These are phyloP conservation scores for Hirtodrosophila trivittata DNA, from an alignment of 2,888 invertebrate species.

Conservation along the genomic window DNA sequence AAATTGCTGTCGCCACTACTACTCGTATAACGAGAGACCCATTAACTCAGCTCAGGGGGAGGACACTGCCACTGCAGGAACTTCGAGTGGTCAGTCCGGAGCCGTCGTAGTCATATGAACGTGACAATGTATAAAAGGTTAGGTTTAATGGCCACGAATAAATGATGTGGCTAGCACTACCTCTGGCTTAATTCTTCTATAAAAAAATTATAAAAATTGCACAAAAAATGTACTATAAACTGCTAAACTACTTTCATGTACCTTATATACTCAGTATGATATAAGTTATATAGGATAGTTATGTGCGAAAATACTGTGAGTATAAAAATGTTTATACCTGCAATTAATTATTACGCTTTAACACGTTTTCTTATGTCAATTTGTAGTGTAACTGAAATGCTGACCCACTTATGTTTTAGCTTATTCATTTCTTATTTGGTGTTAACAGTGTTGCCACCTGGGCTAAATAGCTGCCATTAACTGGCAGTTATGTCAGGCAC, in stretches of 20 bases:
- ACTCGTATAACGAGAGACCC: constrained; percentile 20
- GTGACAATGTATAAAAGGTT: constrained; percentile 36
- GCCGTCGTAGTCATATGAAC: no score
- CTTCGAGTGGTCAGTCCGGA: constrained; percentile 1
- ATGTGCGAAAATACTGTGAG: no score
- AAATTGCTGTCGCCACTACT: constrained; percentile 57
- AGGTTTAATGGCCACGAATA: constrained; percentile 18
- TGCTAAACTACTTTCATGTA: no score
- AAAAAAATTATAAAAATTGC: no score
- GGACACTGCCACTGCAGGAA: not conserved
- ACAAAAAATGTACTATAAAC: no score
- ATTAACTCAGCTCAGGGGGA: constrained; percentile 44
- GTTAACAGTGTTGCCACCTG: not conserved
- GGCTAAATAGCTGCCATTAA: no score
- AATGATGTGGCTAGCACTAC: constrained; percentile 2
- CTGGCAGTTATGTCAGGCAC: no score
- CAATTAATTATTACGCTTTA: no score
- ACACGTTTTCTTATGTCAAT: not conserved
- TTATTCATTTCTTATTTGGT: not conserved
- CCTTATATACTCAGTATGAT: no score
- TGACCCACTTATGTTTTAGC: not conserved
- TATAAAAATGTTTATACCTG: no score
- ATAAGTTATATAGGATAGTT: no score
- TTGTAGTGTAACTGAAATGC: not conserved
- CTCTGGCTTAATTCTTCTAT: constrained; percentile 8